These are phyloP conservation scores for Zaprionus lineosus DNA, from an alignment of 2,888 invertebrate species.

Conservation along the genomic window DNA sequence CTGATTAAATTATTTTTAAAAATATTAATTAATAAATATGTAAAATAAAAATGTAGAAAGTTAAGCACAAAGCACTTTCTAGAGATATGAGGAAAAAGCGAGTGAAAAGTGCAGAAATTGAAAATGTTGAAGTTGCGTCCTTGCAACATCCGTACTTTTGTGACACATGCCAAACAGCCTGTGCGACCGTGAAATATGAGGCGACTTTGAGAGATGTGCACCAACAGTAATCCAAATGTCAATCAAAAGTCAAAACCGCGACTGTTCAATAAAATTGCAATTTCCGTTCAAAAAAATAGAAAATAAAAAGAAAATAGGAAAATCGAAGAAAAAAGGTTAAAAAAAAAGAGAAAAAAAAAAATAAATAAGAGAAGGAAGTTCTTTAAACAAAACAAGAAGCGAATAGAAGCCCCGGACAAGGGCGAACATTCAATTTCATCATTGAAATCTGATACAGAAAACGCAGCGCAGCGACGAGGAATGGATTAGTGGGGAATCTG, in stretches of 20 bases:
- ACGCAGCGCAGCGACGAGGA: conserved; percentile 18
- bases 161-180: conserved; percentile 53
- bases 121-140: too few species aligned
- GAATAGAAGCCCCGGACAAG: conserved; percentile 41
- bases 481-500: conserved; percentile 29
- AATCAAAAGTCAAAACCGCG: conserved; percentile 71
- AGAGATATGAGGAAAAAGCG: too few species aligned
- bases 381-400: conserved; percentile 39
- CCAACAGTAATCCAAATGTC: conserved; percentile 56
- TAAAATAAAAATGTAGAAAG: not conserved
- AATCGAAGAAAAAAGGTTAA: not conserved
- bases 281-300: conserved; percentile 52
- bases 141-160: conserved; percentile 30
- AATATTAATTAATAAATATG: too few species aligned
- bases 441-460: conserved; percentile 65
- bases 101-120: conserved; percentile 5
- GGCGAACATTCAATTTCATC: conserved; percentile 59
- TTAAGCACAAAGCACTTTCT: too few species aligned
- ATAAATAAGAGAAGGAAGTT: conserved; percentile 19
- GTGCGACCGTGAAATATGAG: conserved; percentile 62
- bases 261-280: conserved; percentile 61
- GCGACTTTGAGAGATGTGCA: conserved; percentile 18
- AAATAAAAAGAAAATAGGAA: conserved; percentile 11
- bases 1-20: too few species aligned
- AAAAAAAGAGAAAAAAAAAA: conserved; percentile 1